Base-by-base conservation (phyloP, 1,140 invertebrate species). In the Myzus persicae region DNA sequence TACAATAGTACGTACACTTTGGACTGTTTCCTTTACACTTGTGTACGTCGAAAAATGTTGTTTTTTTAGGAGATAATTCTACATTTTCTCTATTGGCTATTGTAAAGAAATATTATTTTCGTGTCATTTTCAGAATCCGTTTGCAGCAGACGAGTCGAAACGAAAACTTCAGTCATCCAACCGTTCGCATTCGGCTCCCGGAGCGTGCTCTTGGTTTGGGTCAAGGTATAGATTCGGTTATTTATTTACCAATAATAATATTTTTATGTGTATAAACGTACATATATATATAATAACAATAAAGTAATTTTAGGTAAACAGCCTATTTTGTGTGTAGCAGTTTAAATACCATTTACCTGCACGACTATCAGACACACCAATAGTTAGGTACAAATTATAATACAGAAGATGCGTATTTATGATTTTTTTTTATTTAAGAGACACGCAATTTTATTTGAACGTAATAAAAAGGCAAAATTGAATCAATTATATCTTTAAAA, bases 131-230 rank as follows among this genome's bases (percentile, higher is more conserved):
- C 89, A 94, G 94, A 94, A 94, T 94, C 94, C 94, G 51, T 94
- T 94, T 93, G 59, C 94, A 42, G 82, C 67, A 24, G 94, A 94
- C 18, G 94, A 93, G 93, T 40, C 94, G 91, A 92, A 95, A 94
- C 94, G 95, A 92, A 94, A 94, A 82, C 93, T 94, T 42, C 95
- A 95, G 90, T 91, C 95, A 46, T 95, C 94, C 93, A 95, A 95
- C 51, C 94, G 96, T 40, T 96, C 95, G 8, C 95, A 95, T 94
- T 96, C 95, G 20, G 95, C 95, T 24, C 95, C 95, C 38, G 95
- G 95, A 91, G 95, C 95, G 40, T 96, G 95, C 93, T 94, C 95
- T 87, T 94, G 94, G 87, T 94, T 94, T 85, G 93, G 91, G 20
- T 82, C 91, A 51, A 93, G 91, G 91, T 93, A 67, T n/a, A 11